phyloP scores from a whole-genome alignment of 2,797 vertebrate genomes.

The Thaleichthys pacificus region DNA sequence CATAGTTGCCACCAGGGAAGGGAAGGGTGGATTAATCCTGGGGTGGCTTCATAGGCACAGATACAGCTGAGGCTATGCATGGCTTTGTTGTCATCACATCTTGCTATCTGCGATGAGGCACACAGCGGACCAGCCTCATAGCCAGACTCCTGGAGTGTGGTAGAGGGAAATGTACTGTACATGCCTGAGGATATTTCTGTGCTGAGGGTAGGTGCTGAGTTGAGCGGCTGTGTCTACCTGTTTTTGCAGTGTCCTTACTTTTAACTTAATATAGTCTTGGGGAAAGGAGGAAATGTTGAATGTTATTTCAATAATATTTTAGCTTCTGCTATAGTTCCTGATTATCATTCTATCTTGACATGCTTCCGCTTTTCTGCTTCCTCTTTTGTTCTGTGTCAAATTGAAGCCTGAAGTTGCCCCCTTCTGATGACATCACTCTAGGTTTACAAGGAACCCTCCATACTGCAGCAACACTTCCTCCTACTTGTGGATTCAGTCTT shows the following conservation, averaged over 20 bases:
- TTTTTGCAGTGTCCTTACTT: too few species aligned
- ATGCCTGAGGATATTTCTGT: too few species aligned
- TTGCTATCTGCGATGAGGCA: too few species aligned
- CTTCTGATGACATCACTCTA: constrained; percentile 33
- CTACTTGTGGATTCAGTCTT: constrained; percentile 3
- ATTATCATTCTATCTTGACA: not conserved
- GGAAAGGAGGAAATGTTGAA: too few species aligned
- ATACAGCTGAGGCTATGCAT: constrained; percentile 27
- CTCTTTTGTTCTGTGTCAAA: constrained; percentile 45
- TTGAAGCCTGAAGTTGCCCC: constrained; percentile 26
- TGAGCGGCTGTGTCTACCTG: too few species aligned
- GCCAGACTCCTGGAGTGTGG: too few species aligned
- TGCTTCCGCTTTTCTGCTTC: constrained; percentile 56
- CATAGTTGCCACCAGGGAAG: constrained; percentile 29
- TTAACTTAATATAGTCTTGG: too few species aligned
- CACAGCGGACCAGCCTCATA: too few species aligned
- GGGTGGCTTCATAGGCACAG: constrained; percentile 9
- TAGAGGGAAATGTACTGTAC: too few species aligned
- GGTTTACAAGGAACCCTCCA: not conserved
- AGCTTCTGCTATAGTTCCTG: constrained; percentile 1
- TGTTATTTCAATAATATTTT: too few species aligned
- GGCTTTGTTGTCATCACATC: too few species aligned
- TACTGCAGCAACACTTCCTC: not conserved
- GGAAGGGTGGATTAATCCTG: constrained; percentile 48
- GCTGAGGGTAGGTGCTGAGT: too few species aligned